Evolutionary conservation across 2,888 invertebrate species (phyloP).

Genomic region (Ornithoptera alexandrae): DNA sequence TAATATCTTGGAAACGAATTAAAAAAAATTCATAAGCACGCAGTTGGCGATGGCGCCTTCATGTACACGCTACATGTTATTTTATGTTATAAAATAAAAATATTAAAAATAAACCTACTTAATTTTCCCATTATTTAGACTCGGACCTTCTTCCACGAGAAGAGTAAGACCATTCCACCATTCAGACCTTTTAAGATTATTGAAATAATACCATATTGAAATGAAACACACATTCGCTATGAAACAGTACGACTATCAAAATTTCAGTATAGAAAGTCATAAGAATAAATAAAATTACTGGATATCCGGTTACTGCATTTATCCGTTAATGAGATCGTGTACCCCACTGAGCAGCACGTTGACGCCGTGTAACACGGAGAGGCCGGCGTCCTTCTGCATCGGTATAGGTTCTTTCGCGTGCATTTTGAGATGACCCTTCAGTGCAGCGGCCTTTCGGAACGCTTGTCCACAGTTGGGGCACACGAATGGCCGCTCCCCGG

Average conservation of each 20-base stretch:
- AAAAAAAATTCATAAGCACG: no score
- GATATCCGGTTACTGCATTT: background rate
- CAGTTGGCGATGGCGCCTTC: no score
- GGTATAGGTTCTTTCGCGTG: constrained; percentile 49
- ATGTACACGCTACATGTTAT: no score
- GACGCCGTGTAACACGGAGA: constrained; percentile 24
- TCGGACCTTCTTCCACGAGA: no score
- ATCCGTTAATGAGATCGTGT: constrained; percentile 7
- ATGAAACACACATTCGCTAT: background rate
- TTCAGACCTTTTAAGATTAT: background rate
- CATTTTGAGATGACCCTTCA: constrained; percentile 73
- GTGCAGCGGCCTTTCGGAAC: constrained; percentile 74
- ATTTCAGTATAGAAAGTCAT: background rate
- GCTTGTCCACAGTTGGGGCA: constrained; percentile 72
- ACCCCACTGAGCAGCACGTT: constrained; percentile 25
- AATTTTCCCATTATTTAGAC: no score
- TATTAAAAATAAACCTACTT: no score
- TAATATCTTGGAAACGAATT: no score
- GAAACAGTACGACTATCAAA: background rate
- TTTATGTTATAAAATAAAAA: no score
- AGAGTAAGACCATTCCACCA: background rate
- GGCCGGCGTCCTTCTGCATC: constrained; percentile 23
- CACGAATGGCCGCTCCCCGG: constrained; percentile 69
- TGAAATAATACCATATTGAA: background rate
- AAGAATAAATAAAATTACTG: no score